Conservation (phyloP, 30 jellyfish, hydroid and myxozoan genomes). For the Rhopilema esculentum region DNA sequence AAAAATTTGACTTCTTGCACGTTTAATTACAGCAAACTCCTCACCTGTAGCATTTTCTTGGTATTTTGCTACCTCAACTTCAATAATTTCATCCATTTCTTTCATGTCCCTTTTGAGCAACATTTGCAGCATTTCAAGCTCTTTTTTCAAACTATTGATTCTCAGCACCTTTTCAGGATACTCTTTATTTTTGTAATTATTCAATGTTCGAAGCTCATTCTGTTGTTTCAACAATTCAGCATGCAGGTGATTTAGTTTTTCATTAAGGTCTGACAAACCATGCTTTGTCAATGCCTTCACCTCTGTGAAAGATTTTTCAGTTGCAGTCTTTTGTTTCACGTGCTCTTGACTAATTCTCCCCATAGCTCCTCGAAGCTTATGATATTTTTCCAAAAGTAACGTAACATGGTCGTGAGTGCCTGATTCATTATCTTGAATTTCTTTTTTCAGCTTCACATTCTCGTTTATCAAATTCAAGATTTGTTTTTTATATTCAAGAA, state of each 20-base stretch:
- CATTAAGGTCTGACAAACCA: slow-evolving; percentile 8
- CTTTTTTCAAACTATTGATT: slow-evolving; percentile 32
- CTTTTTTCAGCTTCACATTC: slow-evolving; percentile 35
- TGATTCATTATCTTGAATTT: slow-evolving; percentile 35
- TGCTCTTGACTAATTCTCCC: slow-evolving; percentile 44
- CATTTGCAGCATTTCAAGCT: background rate
- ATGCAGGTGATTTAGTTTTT: slow-evolving; percentile 6
- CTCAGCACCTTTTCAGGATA: slow-evolving; percentile 61
- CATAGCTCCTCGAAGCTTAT: slow-evolving; percentile 56
- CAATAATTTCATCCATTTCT: slow-evolving; percentile 29
- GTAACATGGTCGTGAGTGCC: slow-evolving; percentile 27
- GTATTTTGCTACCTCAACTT: slow-evolving; percentile 39
- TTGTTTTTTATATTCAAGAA: slow-evolving; percentile 43
- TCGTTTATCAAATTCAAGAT: slow-evolving; percentile 55
- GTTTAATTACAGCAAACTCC: slow-evolving; percentile 9
- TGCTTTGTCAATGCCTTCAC: slow-evolving; percentile 26
- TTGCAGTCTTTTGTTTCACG: slow-evolving; percentile 28
- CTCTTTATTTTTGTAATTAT: slow-evolving; percentile 57
- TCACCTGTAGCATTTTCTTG: background rate
- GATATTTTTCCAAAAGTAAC: slow-evolving; percentile 33
- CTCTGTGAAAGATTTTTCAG: slow-evolving; percentile 2
- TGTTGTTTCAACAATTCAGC: slow-evolving; percentile 11
- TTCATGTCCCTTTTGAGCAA: slow-evolving; percentile 15
- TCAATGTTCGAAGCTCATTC: slow-evolving; percentile 38
- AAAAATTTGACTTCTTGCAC: slow-evolving; percentile 8